phyloP scores from a whole-genome alignment of 2,113 vertebrate species.

The Puffinus mauretanicus region DNA sequence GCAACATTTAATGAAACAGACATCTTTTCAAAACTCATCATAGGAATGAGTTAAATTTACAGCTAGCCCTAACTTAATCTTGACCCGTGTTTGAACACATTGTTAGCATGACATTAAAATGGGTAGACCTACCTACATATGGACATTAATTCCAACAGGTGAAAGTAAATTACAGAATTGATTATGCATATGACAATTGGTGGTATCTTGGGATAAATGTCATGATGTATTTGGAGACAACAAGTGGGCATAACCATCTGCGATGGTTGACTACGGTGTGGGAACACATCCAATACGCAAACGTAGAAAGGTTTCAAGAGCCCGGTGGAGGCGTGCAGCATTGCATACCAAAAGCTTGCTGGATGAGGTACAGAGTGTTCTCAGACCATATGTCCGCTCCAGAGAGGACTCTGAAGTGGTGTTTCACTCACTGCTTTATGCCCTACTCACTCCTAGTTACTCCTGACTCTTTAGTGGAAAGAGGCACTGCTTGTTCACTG shows the following conservation, averaged over 20 bases:
- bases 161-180: not conserved
- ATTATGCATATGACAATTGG: not conserved
- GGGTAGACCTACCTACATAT: not conserved
- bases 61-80: not conserved
- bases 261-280: fast-evolving
- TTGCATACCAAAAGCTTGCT: not conserved
- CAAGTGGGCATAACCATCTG: not conserved
- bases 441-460: not conserved
- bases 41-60: not conserved
- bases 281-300: not conserved
- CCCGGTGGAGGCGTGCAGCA: not conserved
- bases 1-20: not conserved
- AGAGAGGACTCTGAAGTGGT: not conserved
- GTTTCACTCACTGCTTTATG: not conserved
- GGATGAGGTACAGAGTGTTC: not conserved
- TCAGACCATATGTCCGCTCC: not conserved
- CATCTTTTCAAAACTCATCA: not conserved
- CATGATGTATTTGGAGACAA: not conserved
- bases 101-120: not conserved
- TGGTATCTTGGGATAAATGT: not conserved
- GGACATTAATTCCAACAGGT: not conserved
- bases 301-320: not conserved
- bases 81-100: not conserved
- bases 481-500: not conserved
- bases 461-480: not conserved